Conservation (phyloP, 2,888 invertebrate genomes). For the Desoria tigrina region DNA sequence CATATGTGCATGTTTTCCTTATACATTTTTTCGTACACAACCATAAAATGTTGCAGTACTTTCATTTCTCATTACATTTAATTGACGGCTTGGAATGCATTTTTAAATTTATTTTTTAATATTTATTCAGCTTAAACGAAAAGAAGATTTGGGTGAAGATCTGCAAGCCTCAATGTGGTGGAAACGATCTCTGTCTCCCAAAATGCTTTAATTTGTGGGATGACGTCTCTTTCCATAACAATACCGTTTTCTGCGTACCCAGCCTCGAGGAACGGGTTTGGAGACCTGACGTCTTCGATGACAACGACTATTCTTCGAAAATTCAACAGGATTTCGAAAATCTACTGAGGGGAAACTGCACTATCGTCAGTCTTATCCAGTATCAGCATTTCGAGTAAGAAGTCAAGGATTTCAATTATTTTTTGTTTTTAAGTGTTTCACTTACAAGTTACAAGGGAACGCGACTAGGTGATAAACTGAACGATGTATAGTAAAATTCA, state of each 20-base stretch:
- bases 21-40: no score
- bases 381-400: constrained; percentile 44
- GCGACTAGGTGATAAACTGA: no score
- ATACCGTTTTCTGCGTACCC: constrained; percentile 32
- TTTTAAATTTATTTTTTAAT: no score
- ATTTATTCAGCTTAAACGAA: constrained; percentile 30
- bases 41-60: no score
- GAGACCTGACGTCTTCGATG: constrained; percentile 38
- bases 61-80: no score
- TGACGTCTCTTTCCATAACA: constrained; percentile 39
- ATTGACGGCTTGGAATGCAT: no score
- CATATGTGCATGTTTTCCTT: background rate
- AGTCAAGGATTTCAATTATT: background rate
- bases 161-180: constrained; percentile 37
- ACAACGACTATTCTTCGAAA: constrained; percentile 34
- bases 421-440: no score
- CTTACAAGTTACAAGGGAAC: no score
- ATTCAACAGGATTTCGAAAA: constrained; percentile 28
- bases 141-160: constrained; percentile 36
- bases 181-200: constrained; percentile 34
- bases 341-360: constrained; percentile 36
- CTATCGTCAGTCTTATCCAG: constrained; percentile 38
- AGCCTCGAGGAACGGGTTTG: constrained; percentile 33
- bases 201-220: constrained; percentile 44
- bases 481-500: no score